Base-by-base conservation (phyloP, 2,113 vertebrate species). In the Lophura nycthemera region DNA sequence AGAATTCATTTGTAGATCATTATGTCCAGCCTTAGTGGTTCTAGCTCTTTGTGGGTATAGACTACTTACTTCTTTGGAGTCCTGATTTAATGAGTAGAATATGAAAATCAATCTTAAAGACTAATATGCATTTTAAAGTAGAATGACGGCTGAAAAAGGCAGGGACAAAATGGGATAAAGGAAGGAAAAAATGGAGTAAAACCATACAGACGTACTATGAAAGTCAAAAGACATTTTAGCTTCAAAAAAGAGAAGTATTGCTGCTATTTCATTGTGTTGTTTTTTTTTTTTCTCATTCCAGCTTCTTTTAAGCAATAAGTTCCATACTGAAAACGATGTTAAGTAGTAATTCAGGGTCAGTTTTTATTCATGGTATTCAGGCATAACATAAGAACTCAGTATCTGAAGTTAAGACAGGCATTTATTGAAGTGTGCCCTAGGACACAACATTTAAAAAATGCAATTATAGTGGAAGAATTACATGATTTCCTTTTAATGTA, bases 21-120 rank as follows among this genome's bases (percentile, higher is more conserved):
- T 89, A 40, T 0, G 0, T 5, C 34, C 0, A 1, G 18, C 8
- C 8, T 24, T 70, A 24, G 13, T 70, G 45, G 18, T 52, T 17
- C 16, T 77, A 61, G 15, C 8, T 87, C 24, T 13, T 47, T 69
- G 43, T 76, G 14, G 16, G 21, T 70, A 40, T 30, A 34, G 27
- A 17, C 12, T 54, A 17, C 20, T 73, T 36, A 27, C 38, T 70
- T 40, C 32, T 80, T 73, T 52, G 13, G 11, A 57, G 6, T 85
- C n/a, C 42, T 48, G 8, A 6, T 54, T 95, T 74, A 40, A 40
- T 82, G 45, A 65, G 60, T 43, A 14, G 2, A 70, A 38, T 73
- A 77, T 47, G 25, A 63, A 91, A 38, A 89, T 78, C 3, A 74
- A 66, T 32, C 2, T 67, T 75, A 13, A 50, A 40, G 42, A 66